phyloP scores from a whole-genome alignment of 2,113 vertebrate genomes.

The Osmerus mordax region DNA sequence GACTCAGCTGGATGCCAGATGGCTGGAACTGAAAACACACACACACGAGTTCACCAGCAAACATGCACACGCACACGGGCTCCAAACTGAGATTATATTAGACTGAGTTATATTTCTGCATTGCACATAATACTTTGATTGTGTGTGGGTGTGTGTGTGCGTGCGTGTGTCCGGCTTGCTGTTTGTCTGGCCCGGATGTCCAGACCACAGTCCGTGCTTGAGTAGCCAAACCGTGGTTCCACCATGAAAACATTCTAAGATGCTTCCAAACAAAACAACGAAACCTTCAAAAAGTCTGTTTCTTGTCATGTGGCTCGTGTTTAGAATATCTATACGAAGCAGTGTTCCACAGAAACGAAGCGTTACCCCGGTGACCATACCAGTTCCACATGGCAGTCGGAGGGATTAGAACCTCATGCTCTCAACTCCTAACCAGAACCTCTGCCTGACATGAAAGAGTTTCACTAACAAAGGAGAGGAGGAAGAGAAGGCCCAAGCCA shows the following conservation, averaged over 20 bases:
- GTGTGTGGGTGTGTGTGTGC: slow-evolving; percentile 19
- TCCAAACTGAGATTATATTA: neutral
- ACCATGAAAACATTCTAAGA: slow-evolving; percentile 39
- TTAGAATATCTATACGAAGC: too few species aligned
- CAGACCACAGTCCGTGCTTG: slow-evolving; percentile 33
- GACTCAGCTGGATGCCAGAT: slow-evolving; percentile 58
- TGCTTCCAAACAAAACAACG: slow-evolving; percentile 20
- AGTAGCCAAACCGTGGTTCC: slow-evolving; percentile 34
- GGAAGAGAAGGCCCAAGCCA: neutral
- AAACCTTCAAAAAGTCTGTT: slow-evolving; percentile 31
- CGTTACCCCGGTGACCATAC: neutral
- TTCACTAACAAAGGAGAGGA: slow-evolving; percentile 23
- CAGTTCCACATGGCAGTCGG: neutral
- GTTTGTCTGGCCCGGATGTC: slow-evolving; percentile 40
- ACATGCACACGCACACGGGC: slow-evolving; percentile 8
- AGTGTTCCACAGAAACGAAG: slow-evolving; percentile 26
- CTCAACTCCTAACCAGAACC: slow-evolving; percentile 20
- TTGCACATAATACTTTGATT: neutral
- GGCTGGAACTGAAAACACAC: slow-evolving; percentile 10
- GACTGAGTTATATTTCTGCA: slow-evolving; percentile 9
- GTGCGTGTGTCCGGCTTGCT: slow-evolving; percentile 11
- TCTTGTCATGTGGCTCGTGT: slow-evolving; percentile 28
- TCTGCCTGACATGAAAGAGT: slow-evolving; percentile 25
- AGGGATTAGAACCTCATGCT: neutral
- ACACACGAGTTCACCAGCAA: slow-evolving; percentile 2